Conservation (phyloP, 2,797 vertebrate species). For the Nasua narica region DNA sequence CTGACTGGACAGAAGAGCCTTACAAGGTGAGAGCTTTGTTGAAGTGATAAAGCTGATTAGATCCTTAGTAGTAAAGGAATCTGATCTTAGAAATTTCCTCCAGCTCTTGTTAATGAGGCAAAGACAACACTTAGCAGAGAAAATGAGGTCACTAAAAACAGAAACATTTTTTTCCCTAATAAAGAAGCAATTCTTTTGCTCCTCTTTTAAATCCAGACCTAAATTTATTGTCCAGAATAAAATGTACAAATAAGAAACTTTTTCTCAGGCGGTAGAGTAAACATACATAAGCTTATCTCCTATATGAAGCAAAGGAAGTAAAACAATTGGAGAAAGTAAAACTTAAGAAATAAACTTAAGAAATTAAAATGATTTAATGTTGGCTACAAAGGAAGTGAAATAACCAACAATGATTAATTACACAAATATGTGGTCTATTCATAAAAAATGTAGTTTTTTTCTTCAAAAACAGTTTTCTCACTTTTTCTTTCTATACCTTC, state of each 20-base stretch:
- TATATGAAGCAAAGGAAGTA: not conserved
- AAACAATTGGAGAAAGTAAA: not conserved
- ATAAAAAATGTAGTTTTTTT: not conserved
- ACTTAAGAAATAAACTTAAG: not conserved
- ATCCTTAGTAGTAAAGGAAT: conserved; percentile 56
- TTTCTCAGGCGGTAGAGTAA: conserved; percentile 10
- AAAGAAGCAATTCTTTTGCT: conserved; percentile 11
- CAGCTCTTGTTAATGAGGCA: conserved; percentile 60
- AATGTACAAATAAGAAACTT: conserved; percentile 45
- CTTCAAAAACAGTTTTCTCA: not conserved
- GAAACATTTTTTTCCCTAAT: conserved; percentile 16
- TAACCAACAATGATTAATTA: not conserved
- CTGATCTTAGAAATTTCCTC: conserved; percentile 59
- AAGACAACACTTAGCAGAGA: conserved; percentile 39
- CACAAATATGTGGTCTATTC: not conserved
- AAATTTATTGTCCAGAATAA: conserved; percentile 59
- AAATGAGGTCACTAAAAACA: conserved; percentile 60
- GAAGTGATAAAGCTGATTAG: conserved; percentile 70
- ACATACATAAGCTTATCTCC: conserved; percentile 32
- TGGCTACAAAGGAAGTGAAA: not conserved
- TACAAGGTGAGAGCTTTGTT: conserved; percentile 62
- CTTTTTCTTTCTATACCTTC: not conserved
- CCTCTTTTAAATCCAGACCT: conserved; percentile 37
- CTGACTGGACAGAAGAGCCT: conserved; percentile 66
- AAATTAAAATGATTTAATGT: conserved; percentile 25